These are phyloP conservation scores for Trochalopteron elliotii DNA, from an alignment of 2,113 vertebrate species.

Conservation along the genomic window DNA sequence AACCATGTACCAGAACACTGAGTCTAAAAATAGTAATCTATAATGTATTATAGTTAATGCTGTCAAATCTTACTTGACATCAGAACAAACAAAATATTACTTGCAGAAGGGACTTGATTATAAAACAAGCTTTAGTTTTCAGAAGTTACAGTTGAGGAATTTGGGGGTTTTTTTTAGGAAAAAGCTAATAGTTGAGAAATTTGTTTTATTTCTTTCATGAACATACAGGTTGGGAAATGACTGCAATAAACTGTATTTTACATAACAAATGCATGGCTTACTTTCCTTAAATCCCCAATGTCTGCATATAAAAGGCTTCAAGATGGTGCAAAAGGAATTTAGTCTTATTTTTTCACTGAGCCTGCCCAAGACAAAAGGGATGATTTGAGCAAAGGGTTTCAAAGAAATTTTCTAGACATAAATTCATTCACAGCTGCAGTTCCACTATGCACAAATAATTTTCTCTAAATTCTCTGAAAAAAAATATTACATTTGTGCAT, in stretches of 20 bases:
- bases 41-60: constrained; percentile 10
- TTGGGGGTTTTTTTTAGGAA: not conserved
- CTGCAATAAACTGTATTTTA: not conserved
- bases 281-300: not conserved
- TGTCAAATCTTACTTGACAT: not conserved
- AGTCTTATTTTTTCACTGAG: not conserved
- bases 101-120: not conserved
- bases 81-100: not conserved
- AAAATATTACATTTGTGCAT: not conserved
- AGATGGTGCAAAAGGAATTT: not conserved
- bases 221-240: not conserved
- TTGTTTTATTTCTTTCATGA: not conserved
- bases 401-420: not conserved
- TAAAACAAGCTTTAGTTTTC: not conserved
- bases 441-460: not conserved
- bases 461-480: not conserved
- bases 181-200: not conserved
- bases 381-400: not conserved
- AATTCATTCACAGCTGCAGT: not conserved
- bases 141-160: not conserved
- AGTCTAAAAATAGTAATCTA: constrained; percentile 10
- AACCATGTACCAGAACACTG: not conserved
- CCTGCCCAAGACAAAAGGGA: not conserved
- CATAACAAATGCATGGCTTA: not conserved
- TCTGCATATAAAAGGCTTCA: not conserved